Conservation (phyloP, 1,140 invertebrate species). For the Drosophila virilis region DNA sequence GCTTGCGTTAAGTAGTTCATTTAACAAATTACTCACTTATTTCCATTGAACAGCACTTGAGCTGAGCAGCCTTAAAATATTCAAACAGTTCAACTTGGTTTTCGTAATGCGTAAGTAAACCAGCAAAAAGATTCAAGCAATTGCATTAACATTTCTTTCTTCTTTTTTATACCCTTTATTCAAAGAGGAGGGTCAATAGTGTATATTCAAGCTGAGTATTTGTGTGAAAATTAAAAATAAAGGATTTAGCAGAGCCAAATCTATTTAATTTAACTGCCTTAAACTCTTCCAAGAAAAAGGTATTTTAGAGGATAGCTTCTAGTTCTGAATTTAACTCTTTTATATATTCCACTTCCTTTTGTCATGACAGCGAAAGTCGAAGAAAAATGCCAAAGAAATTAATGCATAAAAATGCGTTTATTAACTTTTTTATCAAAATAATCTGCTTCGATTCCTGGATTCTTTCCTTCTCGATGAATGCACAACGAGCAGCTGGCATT, state of each 20-base stretch:
- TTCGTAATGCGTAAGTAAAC: conserved; percentile 12
- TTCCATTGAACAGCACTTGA: conserved; percentile 5
- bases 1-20: conserved; percentile 32
- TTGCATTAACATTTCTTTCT: conserved; percentile 61
- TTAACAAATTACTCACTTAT: conserved; percentile 32
- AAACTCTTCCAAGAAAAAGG: neutral
- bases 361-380: conserved; percentile 16
- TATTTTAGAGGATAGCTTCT: neutral
- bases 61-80: conserved; percentile 24
- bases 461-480: conserved; percentile 53
- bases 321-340: neutral
- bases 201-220: neutral
- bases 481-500: conserved; percentile 51
- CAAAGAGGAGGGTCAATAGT: neutral
- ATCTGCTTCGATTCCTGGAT: conserved; percentile 20
- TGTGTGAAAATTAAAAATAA: neutral
- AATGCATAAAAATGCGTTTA: conserved; percentile 74
- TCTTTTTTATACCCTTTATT: conserved; percentile 24
- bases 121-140: conserved; percentile 25
- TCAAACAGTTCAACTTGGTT: conserved; percentile 46
- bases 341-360: neutral
- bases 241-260: neutral
- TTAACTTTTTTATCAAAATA: conserved; percentile 59
- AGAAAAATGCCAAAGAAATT: conserved; percentile 54
- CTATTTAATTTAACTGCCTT: neutral